Evolutionary conservation across 2,113 vertebrate species (phyloP), one percentile per base, ranked within the genome.

Genomic region (Phodopus roborovskii): DNA sequence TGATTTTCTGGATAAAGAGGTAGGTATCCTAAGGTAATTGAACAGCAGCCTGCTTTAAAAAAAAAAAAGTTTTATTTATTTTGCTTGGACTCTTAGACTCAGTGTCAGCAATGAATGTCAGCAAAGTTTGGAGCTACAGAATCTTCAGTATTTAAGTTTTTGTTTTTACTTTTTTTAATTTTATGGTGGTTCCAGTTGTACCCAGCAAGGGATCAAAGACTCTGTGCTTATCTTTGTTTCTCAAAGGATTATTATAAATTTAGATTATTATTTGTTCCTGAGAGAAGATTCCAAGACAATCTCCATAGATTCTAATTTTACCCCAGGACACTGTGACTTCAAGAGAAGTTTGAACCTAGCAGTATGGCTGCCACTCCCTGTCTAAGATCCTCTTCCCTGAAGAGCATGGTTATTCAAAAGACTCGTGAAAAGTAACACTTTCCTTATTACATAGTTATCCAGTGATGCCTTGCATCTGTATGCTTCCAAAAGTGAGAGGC

Each of bases 401-500:
- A 62, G 10, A 90, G n/a, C 62, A 79, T 73, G 79, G 48, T 45
- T n/a, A 53, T 36, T 77, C 19, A 75, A 53, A 88, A 92, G 53
- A 86, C n/a, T 92, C 62, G 88, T 39, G 42, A 86, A 78, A 60
- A 33, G 2, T 22, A 91, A 30, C 66, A 39, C 75, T 94, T 73
- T 42, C 71, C 56, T 70, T 73, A 74, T 73, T 89, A 71, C 53
- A 22, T 75, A 66, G 60, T 20, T 75, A 88, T 58, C 50, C 36
- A 60, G 78, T 33, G 82, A 89, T 87, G 42, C 13, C 33, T 71
- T 30, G 22, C 58, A 58, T 78, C 45, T 48, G 4, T 85, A 26
- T 92, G 82, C 33, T 77, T 96, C 89, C 70, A 87, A 96, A 98
- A 94, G 70, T 86, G 90, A 96, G 91, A 94, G 58, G 39, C 60